phyloP scores from a whole-genome alignment of 2,888 invertebrate species.

The Oasisia sp. region DNA sequence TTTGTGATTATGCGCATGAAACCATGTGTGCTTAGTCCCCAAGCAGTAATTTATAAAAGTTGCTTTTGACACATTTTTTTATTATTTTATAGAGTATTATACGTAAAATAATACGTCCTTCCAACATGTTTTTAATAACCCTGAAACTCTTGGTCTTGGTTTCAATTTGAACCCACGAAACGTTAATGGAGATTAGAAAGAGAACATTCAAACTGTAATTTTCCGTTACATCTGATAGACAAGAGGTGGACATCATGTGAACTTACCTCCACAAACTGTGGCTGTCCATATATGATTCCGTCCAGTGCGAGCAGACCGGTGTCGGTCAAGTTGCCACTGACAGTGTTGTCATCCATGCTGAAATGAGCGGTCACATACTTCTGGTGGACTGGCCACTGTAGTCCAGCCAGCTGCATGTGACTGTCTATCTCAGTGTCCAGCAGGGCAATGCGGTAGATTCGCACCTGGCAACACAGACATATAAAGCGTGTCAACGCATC shows the following conservation, averaged over 20 bases:
- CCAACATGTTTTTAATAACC: no score
- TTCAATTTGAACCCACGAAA: no score
- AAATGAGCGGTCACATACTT: constrained; percentile 30
- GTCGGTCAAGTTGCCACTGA: constrained; percentile 26
- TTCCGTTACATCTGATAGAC: no score
- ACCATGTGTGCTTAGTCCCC: not conserved
- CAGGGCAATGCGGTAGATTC: constrained; percentile 33
- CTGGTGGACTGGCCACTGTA: constrained; percentile 30
- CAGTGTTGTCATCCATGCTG: constrained; percentile 32
- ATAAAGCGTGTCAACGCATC: not conserved
- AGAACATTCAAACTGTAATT: no score
- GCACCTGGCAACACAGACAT: constrained; percentile 27
- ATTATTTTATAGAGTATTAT: no score
- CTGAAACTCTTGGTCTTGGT: no score
- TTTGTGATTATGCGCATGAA: not conserved
- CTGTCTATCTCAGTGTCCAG: constrained; percentile 31
- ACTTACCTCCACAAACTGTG: constrained; percentile 30
- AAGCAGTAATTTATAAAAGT: no score
- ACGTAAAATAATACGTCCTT: no score
- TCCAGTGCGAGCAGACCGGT: constrained; percentile 18
- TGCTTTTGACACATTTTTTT: no score
- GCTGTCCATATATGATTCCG: constrained; percentile 27
- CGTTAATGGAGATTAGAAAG: no score
- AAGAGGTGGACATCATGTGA: not conserved
- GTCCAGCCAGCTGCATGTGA: constrained; percentile 25